Evolutionary conservation across 2,888 invertebrate genomes (phyloP).

Genomic region (Tinea pellionella): DNA sequence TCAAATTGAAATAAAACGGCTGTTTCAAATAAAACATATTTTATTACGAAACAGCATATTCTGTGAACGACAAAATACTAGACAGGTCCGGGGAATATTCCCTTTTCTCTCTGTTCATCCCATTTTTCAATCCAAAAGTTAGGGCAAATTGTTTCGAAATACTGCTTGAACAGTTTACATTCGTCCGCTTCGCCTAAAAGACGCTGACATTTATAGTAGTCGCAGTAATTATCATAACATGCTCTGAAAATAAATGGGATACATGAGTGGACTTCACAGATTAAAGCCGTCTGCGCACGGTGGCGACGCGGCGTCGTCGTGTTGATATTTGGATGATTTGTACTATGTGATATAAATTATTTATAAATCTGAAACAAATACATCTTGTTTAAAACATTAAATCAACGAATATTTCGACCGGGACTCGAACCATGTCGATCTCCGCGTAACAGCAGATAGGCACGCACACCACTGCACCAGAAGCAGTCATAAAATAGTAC

Average conservation of each 20-base stretch:
- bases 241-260: conserved; percentile 38
- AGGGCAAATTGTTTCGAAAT: conserved; percentile 59
- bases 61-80: not conserved
- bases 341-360: no score
- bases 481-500: no score
- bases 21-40: not conserved
- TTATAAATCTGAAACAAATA: no score
- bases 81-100: conserved; percentile 46
- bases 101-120: conserved; percentile 49
- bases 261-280: no score
- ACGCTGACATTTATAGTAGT: conserved; percentile 47
- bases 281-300: no score
- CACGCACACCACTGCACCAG: no score
- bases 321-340: no score
- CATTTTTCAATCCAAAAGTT: conserved; percentile 55
- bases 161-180: conserved; percentile 57
- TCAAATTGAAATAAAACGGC: not conserved
- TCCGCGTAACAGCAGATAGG: no score
- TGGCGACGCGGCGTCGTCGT: no score
- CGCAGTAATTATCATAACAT: conserved; percentile 58
- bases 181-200: conserved; percentile 47
- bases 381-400: no score
- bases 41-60: not conserved
- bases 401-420: no score
- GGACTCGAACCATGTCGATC: no score